phyloP scores from a whole-genome alignment of 35 echinoderm and acorn worm species.

The Diadema setosum region DNA sequence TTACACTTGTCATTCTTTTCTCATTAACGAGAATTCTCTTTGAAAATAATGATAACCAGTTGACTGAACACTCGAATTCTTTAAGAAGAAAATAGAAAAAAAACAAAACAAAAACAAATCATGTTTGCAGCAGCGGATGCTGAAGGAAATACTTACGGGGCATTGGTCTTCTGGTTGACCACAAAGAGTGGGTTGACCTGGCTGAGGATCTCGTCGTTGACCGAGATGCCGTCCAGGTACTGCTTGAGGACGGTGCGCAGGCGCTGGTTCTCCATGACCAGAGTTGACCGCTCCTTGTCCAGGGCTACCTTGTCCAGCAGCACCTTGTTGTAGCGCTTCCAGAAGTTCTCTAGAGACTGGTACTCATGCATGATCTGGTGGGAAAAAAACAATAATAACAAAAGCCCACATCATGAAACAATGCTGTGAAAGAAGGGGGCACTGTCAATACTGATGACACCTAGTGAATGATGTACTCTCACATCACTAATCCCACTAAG shows the following conservation, averaged over 20 bases:
- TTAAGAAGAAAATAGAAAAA: background rate
- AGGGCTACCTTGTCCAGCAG: conserved; percentile 91
- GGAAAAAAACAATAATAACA: no score
- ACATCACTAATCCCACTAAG: no score
- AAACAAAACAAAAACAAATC: background rate
- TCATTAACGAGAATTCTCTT: no score
- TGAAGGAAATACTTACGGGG: conserved; percentile 65
- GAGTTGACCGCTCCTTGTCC: conserved; percentile 88
- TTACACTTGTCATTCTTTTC: no score
- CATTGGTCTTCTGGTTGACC: conserved; percentile 93
- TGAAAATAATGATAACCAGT: no score
- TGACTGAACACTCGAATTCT: no score
- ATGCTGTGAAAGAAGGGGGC: background rate
- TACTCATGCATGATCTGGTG: conserved; percentile 96
- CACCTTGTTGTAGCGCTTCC: conserved; percentile 99
- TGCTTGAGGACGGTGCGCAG: conserved; percentile 94
- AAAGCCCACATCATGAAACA: no score
- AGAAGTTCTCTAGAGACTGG: conserved; percentile 95
- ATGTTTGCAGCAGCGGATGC: background rate
- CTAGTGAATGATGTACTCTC: no score
- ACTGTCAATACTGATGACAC: background rate
- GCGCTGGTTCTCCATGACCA: conserved; percentile 82
- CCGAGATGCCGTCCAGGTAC: conserved; percentile 99
- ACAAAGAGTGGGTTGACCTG: conserved; percentile 98
- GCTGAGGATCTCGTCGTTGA: conserved; percentile 99